Evolutionary conservation across 2,113 vertebrate species (phyloP).

Genomic region (Semnornis frantzii): DNA sequence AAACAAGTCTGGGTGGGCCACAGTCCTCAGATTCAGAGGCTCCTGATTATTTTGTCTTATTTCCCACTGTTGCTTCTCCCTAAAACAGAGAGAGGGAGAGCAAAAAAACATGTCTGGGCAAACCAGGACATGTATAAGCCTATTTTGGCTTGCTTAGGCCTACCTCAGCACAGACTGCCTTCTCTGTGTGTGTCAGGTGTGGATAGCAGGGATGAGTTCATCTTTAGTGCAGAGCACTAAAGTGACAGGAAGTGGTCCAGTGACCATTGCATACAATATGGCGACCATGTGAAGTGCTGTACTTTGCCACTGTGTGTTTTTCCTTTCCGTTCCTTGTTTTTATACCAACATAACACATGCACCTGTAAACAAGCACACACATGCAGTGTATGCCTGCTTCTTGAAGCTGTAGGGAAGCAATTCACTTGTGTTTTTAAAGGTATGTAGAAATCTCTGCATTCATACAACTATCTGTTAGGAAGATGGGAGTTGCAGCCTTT

Average conservation of each 20-base stretch:
- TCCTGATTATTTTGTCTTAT: too few species aligned
- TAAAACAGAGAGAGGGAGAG: too few species aligned
- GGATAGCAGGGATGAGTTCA: not conserved
- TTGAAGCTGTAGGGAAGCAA: not conserved
- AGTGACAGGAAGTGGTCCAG: not conserved
- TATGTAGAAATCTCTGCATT: not conserved
- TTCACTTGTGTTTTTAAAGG: not conserved
- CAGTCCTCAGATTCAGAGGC: too few species aligned
- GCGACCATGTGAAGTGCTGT: rapidly evolving
- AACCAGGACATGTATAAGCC: too few species aligned
- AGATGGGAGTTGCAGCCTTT: not conserved
- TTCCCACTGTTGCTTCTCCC: too few species aligned
- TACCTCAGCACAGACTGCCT: not conserved
- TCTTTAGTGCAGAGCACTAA: too few species aligned
- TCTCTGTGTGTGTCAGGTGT: not conserved
- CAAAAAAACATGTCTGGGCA: too few species aligned
- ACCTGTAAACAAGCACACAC: rapidly evolving
- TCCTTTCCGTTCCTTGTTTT: not conserved
- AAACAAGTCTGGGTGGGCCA: too few species aligned
- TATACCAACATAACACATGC: rapidly evolving
- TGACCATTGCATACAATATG: rapidly evolving
- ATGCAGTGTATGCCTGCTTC: rapidly evolving
- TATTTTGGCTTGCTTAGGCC: too few species aligned
- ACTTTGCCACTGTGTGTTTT: rapidly evolving
- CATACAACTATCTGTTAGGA: not conserved